These are phyloP conservation scores for Porites rus DNA, from an alignment of 92 coral and sea anemone species.

Conservation along the genomic window DNA sequence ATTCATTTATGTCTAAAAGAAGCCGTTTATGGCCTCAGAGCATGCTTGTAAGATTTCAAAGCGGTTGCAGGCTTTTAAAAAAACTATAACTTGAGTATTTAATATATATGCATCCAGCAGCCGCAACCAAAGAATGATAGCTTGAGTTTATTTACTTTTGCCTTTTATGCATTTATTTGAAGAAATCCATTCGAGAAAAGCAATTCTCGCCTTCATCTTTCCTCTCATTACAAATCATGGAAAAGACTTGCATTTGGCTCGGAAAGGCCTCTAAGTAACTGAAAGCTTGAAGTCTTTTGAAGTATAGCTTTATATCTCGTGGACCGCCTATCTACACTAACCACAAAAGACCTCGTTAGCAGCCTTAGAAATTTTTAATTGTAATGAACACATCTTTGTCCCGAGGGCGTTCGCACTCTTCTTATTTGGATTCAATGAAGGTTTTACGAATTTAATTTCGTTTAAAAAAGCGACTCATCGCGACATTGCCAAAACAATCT, in stretches of 20 bases:
- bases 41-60: slow-evolving; percentile 15
- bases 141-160: slow-evolving; percentile 22
- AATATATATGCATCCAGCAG: slow-evolving; percentile 27
- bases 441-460: slow-evolving; percentile 3
- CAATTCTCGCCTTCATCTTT: neutral
- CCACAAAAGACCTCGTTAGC: slow-evolving; percentile 30
- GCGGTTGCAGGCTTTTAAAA: slow-evolving; percentile 7
- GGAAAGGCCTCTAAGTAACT: slow-evolving; percentile 2
- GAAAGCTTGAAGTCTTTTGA: neutral
- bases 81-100: slow-evolving; percentile 24
- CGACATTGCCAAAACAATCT: neutral
- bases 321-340: slow-evolving; percentile 18
- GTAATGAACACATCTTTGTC: slow-evolving; percentile 41
- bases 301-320: slow-evolving; percentile 6
- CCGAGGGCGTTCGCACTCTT: slow-evolving; percentile 28
- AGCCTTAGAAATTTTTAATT: slow-evolving; percentile 42
- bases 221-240: neutral
- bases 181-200: neutral
- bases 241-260: neutral
- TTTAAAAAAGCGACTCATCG: neutral
- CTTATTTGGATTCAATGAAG: slow-evolving; percentile 30
- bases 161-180: slow-evolving; percentile 15
- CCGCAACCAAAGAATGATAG: neutral
- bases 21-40: neutral
- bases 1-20: slow-evolving; percentile 17